Conservation (phyloP, 1,140 invertebrate species). For the Maconellicoccus hirsutus region DNA sequence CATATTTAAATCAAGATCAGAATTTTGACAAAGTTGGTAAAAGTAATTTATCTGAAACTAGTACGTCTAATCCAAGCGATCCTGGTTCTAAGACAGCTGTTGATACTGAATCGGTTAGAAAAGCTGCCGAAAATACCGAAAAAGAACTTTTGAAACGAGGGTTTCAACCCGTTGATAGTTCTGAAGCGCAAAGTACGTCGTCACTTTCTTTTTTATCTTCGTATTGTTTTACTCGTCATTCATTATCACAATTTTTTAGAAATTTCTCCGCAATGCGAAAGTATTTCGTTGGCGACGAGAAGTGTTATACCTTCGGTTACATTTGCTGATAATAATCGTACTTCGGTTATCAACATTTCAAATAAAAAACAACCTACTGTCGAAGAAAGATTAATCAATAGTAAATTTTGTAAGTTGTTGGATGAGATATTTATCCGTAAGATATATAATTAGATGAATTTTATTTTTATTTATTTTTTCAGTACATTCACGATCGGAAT, state of each 20-base stretch:
- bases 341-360: not conserved
- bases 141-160: not conserved
- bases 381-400: not conserved
- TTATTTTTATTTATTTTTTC: not conserved
- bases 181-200: not conserved
- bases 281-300: not conserved
- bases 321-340: not conserved
- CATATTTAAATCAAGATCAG: slow-evolving; percentile 10
- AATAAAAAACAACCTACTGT: not conserved
- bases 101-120: not conserved
- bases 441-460: no score
- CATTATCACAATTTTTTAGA: not conserved
- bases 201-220: no score
- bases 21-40: not conserved
- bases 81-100: not conserved
- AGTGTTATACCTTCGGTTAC: not conserved
- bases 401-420: not conserved
- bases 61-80: not conserved
- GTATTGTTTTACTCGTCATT: not conserved
- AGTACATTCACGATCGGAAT: slow-evolving; percentile 6
- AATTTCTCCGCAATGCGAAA: not conserved
- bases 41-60: no score
- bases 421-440: no score
- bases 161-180: not conserved
- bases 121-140: not conserved